Evolutionary conservation across 2,113 vertebrate species (phyloP).

Genomic region (Alexandromys fortis): DNA sequence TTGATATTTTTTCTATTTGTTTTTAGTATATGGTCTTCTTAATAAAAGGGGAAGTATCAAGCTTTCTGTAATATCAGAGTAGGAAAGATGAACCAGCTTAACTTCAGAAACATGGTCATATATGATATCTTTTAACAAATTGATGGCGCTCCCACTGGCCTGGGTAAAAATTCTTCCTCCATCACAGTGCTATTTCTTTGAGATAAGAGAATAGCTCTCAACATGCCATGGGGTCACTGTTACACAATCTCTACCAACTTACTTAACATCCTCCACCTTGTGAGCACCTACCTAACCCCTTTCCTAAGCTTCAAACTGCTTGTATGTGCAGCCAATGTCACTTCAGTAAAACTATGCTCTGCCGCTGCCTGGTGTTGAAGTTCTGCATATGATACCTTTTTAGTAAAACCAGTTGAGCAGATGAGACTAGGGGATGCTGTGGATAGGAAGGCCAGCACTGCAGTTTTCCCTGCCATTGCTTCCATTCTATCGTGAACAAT

Average conservation of each 20-base stretch:
- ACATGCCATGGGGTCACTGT: fast-evolving
- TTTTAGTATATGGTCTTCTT: background rate
- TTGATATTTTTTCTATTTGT: background rate
- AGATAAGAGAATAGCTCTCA: background rate
- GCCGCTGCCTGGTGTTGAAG: background rate
- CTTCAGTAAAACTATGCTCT: background rate
- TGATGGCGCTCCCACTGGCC: background rate
- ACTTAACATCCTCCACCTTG: background rate
- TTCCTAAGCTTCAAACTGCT: background rate
- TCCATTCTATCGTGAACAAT: slow-evolving; percentile 18
- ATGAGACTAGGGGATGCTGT: slow-evolving; percentile 7
- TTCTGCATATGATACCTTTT: background rate
- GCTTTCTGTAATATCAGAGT: background rate
- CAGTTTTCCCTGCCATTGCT: slow-evolving; percentile 37
- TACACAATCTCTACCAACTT: background rate
- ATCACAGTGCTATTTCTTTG: fast-evolving
- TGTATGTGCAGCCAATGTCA: background rate
- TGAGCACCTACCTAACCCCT: background rate
- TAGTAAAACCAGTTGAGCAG: slow-evolving; percentile 39
- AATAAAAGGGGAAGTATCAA: background rate
- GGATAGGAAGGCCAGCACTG: background rate
- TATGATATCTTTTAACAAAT: background rate
- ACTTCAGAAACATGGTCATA: background rate
- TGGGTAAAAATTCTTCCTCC: background rate
- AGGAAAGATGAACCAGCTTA: background rate